A percentile compares a stretch with the other conserved stretches of the same genome.
Conservation (phyloP, 2,113 vertebrate species). For the Leptodactylus fuscus region DNA sequence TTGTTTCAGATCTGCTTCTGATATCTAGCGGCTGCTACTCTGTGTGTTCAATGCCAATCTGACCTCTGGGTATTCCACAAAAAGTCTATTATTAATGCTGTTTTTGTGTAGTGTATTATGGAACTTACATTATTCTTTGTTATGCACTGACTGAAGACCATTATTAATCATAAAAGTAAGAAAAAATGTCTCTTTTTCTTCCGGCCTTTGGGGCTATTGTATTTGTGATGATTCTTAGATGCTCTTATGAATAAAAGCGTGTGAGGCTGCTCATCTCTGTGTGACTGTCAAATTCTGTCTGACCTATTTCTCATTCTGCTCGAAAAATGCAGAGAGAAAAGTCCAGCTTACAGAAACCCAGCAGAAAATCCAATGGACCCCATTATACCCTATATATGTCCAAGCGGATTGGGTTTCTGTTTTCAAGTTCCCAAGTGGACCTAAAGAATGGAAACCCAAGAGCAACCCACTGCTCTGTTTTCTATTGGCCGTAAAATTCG, state of each 20-base stretch:
- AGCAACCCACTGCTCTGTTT: too few relatives aligned
- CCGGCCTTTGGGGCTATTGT: not conserved
- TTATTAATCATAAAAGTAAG: not conserved
- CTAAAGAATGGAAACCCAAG: too few relatives aligned
- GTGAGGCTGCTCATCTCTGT: not conserved
- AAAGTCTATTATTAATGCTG: conserved; percentile 32
- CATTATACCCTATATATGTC: too few relatives aligned
- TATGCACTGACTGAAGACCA: not conserved
- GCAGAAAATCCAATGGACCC: too few relatives aligned
- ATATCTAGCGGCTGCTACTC: conserved; percentile 23
- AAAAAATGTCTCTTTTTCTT: not conserved
- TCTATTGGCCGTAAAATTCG: too few relatives aligned
- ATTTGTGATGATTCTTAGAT: not conserved
- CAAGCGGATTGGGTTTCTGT: too few relatives aligned
- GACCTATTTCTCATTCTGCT: not conserved
- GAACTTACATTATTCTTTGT: not conserved
- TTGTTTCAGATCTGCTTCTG: conserved; percentile 30
- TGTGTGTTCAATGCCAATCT: conserved; percentile 12
- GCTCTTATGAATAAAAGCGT: not conserved
- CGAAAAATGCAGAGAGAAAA: too few relatives aligned
- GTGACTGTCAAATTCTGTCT: not conserved
- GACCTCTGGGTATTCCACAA: conserved; percentile 18
- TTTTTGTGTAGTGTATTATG: not conserved
- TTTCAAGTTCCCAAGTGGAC: too few relatives aligned
- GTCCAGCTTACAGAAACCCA: too few relatives aligned